Conservation (phyloP, 2,797 vertebrate genomes). For the Eospalax fontanierii region DNA sequence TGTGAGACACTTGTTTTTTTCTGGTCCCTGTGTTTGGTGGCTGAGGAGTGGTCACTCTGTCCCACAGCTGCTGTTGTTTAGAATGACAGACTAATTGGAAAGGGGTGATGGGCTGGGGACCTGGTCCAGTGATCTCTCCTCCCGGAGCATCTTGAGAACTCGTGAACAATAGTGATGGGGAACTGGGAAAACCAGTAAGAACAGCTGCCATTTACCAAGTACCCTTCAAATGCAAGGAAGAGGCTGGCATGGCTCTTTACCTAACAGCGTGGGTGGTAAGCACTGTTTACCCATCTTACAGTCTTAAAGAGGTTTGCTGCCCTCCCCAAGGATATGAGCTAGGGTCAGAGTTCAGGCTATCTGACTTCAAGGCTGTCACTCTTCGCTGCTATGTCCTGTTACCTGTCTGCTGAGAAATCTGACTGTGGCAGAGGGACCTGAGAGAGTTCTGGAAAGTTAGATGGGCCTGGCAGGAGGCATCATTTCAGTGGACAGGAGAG, state of each 20-base stretch:
- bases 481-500: background rate
- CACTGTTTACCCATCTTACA: background rate
- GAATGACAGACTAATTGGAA: background rate
- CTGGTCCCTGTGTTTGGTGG: background rate
- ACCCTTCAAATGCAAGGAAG: background rate
- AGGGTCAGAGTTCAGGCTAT: background rate
- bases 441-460: background rate
- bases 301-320: background rate
- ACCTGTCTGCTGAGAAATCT: conserved; percentile 9
- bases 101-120: background rate
- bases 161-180: background rate
- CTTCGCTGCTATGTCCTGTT: background rate
- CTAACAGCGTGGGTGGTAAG: background rate
- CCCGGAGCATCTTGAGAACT: background rate
- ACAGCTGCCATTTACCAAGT: background rate
- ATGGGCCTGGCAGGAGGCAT: background rate
- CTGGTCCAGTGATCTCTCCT: background rate
- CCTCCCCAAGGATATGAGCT: background rate
- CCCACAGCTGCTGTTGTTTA: background rate
- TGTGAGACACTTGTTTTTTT: conserved; percentile 16
- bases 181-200: background rate
- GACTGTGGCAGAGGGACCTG: background rate
- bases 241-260: background rate
- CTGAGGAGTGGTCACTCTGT: background rate
- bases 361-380: background rate